Base-by-base conservation (phyloP, 2,888 invertebrate species). In the Aphodius granarius region DNA sequence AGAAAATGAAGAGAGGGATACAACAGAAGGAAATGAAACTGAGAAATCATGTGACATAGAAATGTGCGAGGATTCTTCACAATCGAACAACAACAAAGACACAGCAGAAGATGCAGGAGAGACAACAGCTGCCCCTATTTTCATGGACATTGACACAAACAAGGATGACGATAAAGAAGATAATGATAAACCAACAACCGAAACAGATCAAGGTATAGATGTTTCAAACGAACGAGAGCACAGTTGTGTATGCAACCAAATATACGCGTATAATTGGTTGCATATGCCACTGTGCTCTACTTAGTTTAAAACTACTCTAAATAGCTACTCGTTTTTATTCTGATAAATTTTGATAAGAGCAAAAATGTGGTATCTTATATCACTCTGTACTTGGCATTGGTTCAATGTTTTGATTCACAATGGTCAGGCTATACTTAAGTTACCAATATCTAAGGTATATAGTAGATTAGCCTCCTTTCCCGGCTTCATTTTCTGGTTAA, bases 81-180 rank as follows among this genome's bases (percentile, higher is more conserved):
- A 22, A 70, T 22, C 70, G 16, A 23, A 75, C 66, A 64, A 73
- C 73, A 76, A 76, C 19, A 75, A 73, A 62, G 77, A 78, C 63
- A 75, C 64, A 19, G 75, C 74, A 71, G 78, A 78, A 6, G 76
- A 72, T 73, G 43, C 23, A 66, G 76, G 43, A 64, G 75, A 75
- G 63, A 68, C 73, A 68, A 71, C 75, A 23, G 74, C 72, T 66
- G 78, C 74, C 2, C 68, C 68, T 5, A n/a, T 22, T 68, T 68
- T 68, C 22, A 68, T 68, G 21, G 21, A 68, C 21, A 68, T 68
- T 64, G 78, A 87, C 88, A 64, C 62, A 3, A 64, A 71, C 63
- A 71, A 74, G 63, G 85, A 89, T 68, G 86, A 87, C 43, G 75
- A 72, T 23, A 73, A 77, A 63, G 74, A 76, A 22, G 76, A 15